Percentiles rank a stretch among this genome's conserved stretches.
Conservation (phyloP, 2,797 vertebrate species). For the Sebastiscus albofasciatus region DNA sequence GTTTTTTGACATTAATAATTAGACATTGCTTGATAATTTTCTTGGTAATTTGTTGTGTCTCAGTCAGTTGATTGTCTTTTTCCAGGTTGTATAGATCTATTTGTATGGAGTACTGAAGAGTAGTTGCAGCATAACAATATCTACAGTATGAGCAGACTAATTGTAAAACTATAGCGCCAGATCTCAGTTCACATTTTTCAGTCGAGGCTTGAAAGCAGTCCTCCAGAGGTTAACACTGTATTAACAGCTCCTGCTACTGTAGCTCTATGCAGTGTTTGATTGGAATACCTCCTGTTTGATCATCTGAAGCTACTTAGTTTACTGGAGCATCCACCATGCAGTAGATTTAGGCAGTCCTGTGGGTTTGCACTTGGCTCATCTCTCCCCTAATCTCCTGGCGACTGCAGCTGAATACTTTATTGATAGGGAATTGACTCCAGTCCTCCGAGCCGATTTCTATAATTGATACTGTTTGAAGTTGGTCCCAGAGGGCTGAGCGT, state of each 20-base stretch:
- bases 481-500: slow-evolving; percentile 57
- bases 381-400: slow-evolving; percentile 76
- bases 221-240: slow-evolving; percentile 46
- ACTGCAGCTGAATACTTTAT: slow-evolving; percentile 82
- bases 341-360: slow-evolving; percentile 76
- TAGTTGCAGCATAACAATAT: neutral
- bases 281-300: slow-evolving; percentile 73
- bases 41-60: neutral
- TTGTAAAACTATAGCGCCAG: slow-evolving; percentile 7
- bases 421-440: slow-evolving; percentile 79
- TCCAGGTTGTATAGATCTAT: neutral
- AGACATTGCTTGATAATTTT: neutral
- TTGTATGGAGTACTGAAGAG: neutral
- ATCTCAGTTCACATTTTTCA: slow-evolving; percentile 24
- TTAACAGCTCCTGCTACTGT: slow-evolving; percentile 44
- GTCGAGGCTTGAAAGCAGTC: slow-evolving; percentile 11
- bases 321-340: slow-evolving; percentile 56
- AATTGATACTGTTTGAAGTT: slow-evolving; percentile 85
- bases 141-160: neutral
- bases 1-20: neutral
- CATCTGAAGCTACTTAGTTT: slow-evolving; percentile 68
- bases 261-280: slow-evolving; percentile 58
- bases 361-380: slow-evolving; percentile 70
- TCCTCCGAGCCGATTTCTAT: slow-evolving; percentile 80
- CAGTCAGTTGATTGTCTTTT: neutral